Evolutionary conservation across 2,113 vertebrate species (phyloP).

Genomic region (Bungarus multicinctus): DNA sequence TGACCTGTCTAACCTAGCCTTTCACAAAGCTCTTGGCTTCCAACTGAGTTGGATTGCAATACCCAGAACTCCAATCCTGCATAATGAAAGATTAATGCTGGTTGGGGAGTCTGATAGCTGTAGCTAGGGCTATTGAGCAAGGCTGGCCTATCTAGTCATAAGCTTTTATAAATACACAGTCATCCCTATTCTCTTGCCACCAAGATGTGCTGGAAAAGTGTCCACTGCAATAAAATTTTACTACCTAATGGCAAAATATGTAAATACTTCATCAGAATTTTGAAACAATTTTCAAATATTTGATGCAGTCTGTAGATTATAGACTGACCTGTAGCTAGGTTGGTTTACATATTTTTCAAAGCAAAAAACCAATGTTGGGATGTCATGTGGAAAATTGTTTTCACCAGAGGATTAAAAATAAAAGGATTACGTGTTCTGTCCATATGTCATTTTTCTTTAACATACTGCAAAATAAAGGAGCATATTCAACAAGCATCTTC

Average conservation of each 20-base stretch:
- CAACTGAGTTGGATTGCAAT: not conserved
- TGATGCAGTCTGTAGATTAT: conserved; percentile 72
- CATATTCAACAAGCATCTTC: not conserved
- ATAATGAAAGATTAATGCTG: not conserved
- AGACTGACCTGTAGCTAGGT: conserved; percentile 71
- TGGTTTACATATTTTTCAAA: conserved; percentile 68
- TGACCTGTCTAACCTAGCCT: conserved; percentile 45
- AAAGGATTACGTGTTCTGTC: conserved; percentile 75
- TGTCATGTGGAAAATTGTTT: conserved; percentile 75
- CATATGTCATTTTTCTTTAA: conserved; percentile 58
- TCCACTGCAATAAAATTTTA: conserved; percentile 70
- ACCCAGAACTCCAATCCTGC: not conserved
- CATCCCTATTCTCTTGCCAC: conserved; percentile 65
- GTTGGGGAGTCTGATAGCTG: not conserved
- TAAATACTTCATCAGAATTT: conserved; percentile 73
- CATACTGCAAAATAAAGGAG: conserved; percentile 11
- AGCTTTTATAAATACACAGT: conserved; percentile 70
- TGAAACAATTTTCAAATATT: conserved; percentile 66
- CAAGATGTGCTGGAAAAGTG: conserved; percentile 67
- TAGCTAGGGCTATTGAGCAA: not conserved
- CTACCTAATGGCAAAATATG: conserved; percentile 81
- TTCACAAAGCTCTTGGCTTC: not conserved
- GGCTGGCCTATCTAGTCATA: conserved; percentile 63
- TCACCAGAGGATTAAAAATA: conserved; percentile 81
- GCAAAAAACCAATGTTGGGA: conserved; percentile 59